Base-by-base conservation (phyloP, 2,888 invertebrate species). In the Ennomos fuscantarius region DNA sequence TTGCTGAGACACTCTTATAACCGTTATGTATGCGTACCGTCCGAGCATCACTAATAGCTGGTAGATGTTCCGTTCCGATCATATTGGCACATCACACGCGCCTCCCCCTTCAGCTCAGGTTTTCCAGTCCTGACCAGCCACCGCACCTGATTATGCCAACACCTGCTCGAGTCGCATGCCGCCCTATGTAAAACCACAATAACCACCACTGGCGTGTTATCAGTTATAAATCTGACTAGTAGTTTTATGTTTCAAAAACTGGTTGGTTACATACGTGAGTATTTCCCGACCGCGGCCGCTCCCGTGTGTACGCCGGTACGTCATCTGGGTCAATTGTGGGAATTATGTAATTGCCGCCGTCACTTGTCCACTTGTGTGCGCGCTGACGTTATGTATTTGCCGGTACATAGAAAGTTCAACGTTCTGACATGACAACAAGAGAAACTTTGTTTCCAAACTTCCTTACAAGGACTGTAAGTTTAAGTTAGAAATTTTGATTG, bases 321-420 rank as follows among this genome's bases (percentile, higher is more conserved):
- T 83, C 83, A 83, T 82, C 76, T 72, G 76, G 84, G 82, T 83
- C 85, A 84, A 81, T 78, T 82, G 81, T 73, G 56, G 73, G 69
- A 68, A 74, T 86, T 82, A 79, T 75, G 84, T 82, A 73, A 79
- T 78, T 74, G 73, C 82, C 77, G 73, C 82, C 77, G 82, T 58
- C 56, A 78, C 70, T 55, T 63, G 64, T 53, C 39, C 44, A 45
- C 42, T 45, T 48, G 48, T 33, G 33, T 34, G 39, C 41, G 40
- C 44, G 51, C 47, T 46, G 24, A 47, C 47, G 24, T 6, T 36
- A 15, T 45, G 43, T 13, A 32, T 41, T n/a, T 24, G n/a, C 10
- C 5, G 24, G 41, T 24, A 10, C 2, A 39, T 13, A 1, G 8
- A 13, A 39, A 12, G 39, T 39, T 39, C 13, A 13, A 39, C 39